A percentile compares a stretch with the other conserved stretches of the same genome.
These are phyloP conservation scores for Stictonetta naevosa DNA, from an alignment of 2,113 vertebrate species.

Conservation along the genomic window DNA sequence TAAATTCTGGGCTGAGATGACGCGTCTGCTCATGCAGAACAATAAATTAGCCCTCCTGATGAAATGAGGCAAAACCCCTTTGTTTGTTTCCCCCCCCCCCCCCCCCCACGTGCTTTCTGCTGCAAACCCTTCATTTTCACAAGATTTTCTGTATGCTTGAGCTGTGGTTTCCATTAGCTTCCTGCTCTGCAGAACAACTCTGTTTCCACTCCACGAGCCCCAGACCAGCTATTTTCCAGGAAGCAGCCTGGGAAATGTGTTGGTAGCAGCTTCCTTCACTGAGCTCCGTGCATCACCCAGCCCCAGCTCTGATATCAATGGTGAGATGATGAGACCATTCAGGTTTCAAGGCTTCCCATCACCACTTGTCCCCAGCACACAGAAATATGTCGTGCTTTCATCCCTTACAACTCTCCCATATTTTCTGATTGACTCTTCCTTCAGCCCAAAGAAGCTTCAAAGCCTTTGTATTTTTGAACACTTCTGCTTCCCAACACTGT, in stretches of 20 bases:
- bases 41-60: neutral
- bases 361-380: neutral
- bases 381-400: neutral
- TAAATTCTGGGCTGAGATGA: neutral
- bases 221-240: neutral
- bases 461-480: neutral
- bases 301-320: neutral
- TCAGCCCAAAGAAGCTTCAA: neutral
- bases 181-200: neutral
- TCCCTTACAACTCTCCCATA: neutral
- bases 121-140: neutral
- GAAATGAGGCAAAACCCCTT: neutral
- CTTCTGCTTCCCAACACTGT: neutral
- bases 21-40: accelerated
- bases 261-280: neutral
- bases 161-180: neutral
- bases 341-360: neutral
- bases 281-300: neutral
- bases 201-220: neutral
- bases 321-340: neutral
- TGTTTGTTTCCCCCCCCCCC: no score
- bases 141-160: neutral
- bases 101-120: neutral
- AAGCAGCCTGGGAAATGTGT: neutral
- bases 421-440: neutral